Conservation (phyloP, 2,888 invertebrate genomes). For the Anthophora plumipes region DNA sequence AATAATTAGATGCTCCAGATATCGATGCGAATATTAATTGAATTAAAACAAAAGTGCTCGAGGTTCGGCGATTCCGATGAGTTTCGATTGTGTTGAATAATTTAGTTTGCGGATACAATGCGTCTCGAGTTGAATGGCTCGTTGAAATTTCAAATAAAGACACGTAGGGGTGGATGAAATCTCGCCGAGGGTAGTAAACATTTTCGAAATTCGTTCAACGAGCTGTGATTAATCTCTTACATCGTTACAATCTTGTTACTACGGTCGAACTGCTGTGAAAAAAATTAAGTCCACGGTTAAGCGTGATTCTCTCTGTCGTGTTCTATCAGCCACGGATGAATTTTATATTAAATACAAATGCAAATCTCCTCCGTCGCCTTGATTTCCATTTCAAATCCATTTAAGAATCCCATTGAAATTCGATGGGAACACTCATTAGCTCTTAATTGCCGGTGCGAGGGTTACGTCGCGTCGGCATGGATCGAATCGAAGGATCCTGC, state of each 20-base stretch:
- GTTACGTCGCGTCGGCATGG: slow-evolving; percentile 20
- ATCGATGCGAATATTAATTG: neutral
- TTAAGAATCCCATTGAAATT: slow-evolving; percentile 53
- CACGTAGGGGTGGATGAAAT: no score
- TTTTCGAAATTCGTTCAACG: neutral
- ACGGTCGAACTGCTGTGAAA: neutral
- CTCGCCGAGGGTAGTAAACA: no score
- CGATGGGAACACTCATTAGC: slow-evolving; percentile 44
- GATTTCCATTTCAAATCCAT: slow-evolving; percentile 53
- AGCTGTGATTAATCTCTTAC: neutral
- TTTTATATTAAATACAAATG: slow-evolving; percentile 42
- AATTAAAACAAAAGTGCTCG: neutral
- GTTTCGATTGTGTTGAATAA: slow-evolving; percentile 2
- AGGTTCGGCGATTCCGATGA: neutral
- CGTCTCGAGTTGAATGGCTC: no score
- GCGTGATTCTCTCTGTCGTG: neutral
- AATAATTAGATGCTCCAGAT: neutral
- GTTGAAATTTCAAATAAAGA: no score
- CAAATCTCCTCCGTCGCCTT: slow-evolving; percentile 11
- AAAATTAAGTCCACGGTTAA: neutral
- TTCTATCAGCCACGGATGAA: neutral
- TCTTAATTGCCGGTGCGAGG: slow-evolving; percentile 33
- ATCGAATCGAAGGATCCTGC: slow-evolving; percentile 10
- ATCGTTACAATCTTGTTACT: neutral
- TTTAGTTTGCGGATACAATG: neutral